Evolutionary conservation across 2,113 vertebrate species (phyloP).

Genomic region (Leiothrix lutea): DNA sequence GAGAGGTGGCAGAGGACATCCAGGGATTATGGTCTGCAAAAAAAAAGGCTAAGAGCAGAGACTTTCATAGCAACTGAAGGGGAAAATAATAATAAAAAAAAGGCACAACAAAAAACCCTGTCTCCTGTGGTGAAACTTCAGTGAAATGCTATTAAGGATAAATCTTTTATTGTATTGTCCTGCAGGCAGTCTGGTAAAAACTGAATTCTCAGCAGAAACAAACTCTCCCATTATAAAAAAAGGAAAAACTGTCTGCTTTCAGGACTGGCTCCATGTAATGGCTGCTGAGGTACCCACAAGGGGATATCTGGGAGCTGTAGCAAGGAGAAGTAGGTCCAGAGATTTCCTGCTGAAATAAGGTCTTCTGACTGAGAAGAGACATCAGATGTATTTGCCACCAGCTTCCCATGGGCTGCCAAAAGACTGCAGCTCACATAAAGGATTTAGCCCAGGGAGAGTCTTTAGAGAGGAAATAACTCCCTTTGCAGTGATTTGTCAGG

Average conservation of each 20-base stretch:
- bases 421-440: neutral
- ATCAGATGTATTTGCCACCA: conserved; percentile 22
- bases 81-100: conserved; percentile 10
- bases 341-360: conserved; percentile 32
- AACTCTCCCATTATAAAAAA: conserved; percentile 48
- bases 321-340: conserved; percentile 1
- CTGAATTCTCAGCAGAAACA: conserved; percentile 63
- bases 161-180: conserved; percentile 73
- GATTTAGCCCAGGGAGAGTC: conserved; percentile 16
- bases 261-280: neutral
- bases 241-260: neutral
- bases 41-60: neutral
- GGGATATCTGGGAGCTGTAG: neutral
- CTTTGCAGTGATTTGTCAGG: neutral
- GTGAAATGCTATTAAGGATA: conserved; percentile 68
- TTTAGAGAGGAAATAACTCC: conserved; percentile 23
- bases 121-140: conserved; percentile 64
- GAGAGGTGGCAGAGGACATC: neutral
- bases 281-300: neutral
- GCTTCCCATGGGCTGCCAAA: conserved; percentile 31
- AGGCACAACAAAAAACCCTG: conserved; percentile 33
- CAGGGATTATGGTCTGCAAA: neutral
- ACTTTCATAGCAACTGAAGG: neutral
- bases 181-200: conserved; percentile 68
- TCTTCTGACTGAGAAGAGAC: conserved; percentile 5